Evolutionary conservation across 2,113 vertebrate genomes (phyloP).

Genomic region (Stigmatopora nigra): DNA sequence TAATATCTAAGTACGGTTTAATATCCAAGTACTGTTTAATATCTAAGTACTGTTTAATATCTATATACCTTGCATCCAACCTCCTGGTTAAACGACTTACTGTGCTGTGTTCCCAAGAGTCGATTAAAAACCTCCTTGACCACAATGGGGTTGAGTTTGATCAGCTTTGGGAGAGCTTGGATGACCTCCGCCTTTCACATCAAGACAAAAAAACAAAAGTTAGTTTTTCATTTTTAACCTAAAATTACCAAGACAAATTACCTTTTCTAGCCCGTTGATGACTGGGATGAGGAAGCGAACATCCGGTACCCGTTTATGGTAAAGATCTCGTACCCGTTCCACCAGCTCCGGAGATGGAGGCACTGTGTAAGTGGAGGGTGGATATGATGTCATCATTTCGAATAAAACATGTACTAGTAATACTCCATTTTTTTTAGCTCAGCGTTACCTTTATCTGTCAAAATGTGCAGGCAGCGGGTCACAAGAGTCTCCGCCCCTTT

Average conservation of each 20-base stretch:
- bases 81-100: conserved; percentile 66
- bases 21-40: too few species aligned
- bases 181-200: conserved; percentile 82
- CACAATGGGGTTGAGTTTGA: conserved; percentile 95
- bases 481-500: conserved; percentile 92
- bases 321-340: conserved; percentile 88
- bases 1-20: too few species aligned
- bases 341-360: conserved; percentile 91
- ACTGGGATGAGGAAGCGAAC: conserved; percentile 92
- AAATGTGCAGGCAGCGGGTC: conserved; percentile 88
- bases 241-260: too few species aligned
- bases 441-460: conserved; percentile 86
- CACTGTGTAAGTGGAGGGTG: conserved; percentile 58
- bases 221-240: background rate
- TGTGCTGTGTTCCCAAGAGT: conserved; percentile 87
- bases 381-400: background rate
- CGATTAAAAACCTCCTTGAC: conserved; percentile 97
- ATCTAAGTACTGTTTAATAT: too few species aligned
- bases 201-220: background rate
- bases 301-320: conserved; percentile 89
- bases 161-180: conserved; percentile 89
- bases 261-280: conserved; percentile 95
- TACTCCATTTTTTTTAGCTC: too few species aligned
- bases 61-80: too few species aligned
- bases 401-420: background rate